These are phyloP conservation scores for Parasteatoda tepidariorum DNA, from an alignment of 1,140 invertebrate species.

Conservation along the genomic window DNA sequence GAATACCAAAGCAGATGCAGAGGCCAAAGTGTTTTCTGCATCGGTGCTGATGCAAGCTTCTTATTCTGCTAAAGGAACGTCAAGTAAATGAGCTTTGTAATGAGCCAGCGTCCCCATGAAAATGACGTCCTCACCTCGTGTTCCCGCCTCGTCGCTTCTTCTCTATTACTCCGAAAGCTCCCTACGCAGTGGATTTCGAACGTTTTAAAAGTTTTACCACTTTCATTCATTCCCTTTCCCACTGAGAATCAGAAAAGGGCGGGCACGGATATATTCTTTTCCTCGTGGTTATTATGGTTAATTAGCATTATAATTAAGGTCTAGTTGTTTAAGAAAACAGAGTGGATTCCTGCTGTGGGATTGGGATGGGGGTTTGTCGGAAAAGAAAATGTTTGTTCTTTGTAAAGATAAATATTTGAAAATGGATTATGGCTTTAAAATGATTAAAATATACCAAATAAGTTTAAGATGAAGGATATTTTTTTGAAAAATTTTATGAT, in stretches of 20 bases:
- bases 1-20: too few relatives aligned
- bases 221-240: not conserved
- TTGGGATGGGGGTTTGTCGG: too few relatives aligned
- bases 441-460: too few relatives aligned
- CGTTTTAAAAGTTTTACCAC: not conserved
- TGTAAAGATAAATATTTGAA: too few relatives aligned
- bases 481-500: too few relatives aligned
- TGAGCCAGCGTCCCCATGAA: not conserved
- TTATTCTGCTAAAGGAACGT: not conserved
- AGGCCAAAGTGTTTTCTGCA: constrained; percentile 16
- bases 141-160: constrained; percentile 9
- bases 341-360: not conserved
- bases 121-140: not conserved
- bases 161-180: not conserved
- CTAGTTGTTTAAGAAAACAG: not conserved
- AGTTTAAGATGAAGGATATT: too few relatives aligned
- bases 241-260: not conserved
- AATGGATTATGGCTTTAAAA: too few relatives aligned
- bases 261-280: not conserved
- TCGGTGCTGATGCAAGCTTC: not conserved
- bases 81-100: constrained; percentile 6
- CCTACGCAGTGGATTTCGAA: not conserved
- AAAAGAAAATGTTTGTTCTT: too few relatives aligned
- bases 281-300: constrained; percentile 1
- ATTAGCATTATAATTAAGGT: constrained; percentile 9